Base-by-base conservation (phyloP, 2,888 invertebrate species). In the Drosophila anomelani region DNA sequence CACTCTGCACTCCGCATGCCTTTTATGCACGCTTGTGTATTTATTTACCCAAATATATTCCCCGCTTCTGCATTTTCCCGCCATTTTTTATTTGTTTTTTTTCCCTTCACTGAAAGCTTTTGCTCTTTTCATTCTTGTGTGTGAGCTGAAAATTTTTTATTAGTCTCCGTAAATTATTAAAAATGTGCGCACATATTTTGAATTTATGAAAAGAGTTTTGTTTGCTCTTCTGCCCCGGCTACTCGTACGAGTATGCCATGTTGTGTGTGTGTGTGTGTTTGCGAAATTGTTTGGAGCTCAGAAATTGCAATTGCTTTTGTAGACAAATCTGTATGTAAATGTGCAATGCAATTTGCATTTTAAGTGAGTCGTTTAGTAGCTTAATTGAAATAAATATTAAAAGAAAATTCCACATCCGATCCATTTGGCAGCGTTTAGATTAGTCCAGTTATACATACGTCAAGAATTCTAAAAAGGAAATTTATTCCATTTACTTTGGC, bases 301-400 rank as follows among this genome's bases (percentile, higher is more conserved):
- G 29, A 76, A 34, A 76, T 72, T 70, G 49, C 71, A 62, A 39
- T 80, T 76, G 73, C 69, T 61, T 64, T 53, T 69, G 55, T 51
- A 54, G 60, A 69, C 58, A 78, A 74, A 76, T 67, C 68, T 61
- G 69, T 61, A 54, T 84, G 71, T 70, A 81, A 75, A 75, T 72
- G 75, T 34, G 47, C 17, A 54, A 76, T 74, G 70, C 79, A 87
- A 89, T 89, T 84, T 84, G 89, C 89, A 84, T 84, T 84, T 89
- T 73, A 89, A 84, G 89, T 89, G 88, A 81, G 69, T 89, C 79
- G 89, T 81, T 83, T 85, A 81, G 88, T 29, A 54, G 79, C 85
- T 54, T 89, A 84, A 84, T 84, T 84, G 88, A 74, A 75, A 78
- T 81, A 70, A 70, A 83, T 72, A 87, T 76, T 58, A 71, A 74